Conservation (phyloP, 2,797 vertebrate genomes). For the Lutjanus argentimaculatus region DNA sequence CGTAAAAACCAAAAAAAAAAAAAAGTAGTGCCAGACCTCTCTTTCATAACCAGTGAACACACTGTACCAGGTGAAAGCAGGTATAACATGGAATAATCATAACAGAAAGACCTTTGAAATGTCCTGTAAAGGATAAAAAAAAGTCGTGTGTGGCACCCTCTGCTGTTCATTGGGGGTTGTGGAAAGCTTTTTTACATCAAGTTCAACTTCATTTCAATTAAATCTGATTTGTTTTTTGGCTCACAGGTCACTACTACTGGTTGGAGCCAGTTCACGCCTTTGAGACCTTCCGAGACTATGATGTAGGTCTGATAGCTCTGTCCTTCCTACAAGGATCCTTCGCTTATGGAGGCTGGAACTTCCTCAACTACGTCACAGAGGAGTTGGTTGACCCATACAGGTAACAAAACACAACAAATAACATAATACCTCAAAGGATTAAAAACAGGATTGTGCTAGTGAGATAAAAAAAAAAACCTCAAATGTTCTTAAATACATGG, state of each 20-base stretch:
- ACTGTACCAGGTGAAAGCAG: too few relatives aligned
- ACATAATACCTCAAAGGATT: background rate
- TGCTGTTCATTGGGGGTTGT: conserved; percentile 35
- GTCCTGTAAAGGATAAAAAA: background rate
- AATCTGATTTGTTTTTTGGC: background rate
- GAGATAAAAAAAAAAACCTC: too few relatives aligned
- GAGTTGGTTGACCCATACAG: conserved; percentile 90
- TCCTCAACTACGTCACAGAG: conserved; percentile 92
- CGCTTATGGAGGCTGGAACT: conserved; percentile 92
- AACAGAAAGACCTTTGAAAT: background rate
- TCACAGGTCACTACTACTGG: conserved; percentile 89
- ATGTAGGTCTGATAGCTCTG: conserved; percentile 87
- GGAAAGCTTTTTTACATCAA: background rate
- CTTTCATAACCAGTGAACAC: background rate
- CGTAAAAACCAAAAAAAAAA: background rate
- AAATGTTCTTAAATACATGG: background rate
- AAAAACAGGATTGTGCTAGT: background rate
- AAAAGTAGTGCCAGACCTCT: too few relatives aligned
- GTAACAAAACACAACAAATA: background rate
- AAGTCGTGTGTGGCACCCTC: conserved; percentile 45
- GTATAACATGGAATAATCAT: background rate
- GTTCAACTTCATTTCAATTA: background rate
- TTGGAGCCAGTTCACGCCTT: conserved; percentile 89
- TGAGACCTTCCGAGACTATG: conserved; percentile 85
- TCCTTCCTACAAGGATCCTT: conserved; percentile 91